Percentiles rank a stretch among this genome's conserved stretches.
Evolutionary conservation across 2,797 vertebrate species (phyloP).

Genomic region (Taenioides sp.): DNA sequence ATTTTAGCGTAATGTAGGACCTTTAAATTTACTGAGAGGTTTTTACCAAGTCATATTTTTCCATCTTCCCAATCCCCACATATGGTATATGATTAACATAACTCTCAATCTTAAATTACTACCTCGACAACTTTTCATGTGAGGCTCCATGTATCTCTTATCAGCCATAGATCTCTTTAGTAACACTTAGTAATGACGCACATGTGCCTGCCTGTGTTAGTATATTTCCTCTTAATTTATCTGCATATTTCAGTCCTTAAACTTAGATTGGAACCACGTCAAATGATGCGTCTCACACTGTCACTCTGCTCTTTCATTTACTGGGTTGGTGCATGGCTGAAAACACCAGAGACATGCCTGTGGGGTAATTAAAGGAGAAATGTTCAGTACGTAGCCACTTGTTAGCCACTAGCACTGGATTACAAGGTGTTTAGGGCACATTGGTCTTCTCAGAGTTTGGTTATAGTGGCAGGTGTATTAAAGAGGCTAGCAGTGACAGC

Average conservation of each 20-base stretch:
- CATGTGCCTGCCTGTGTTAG: conserved; percentile 33
- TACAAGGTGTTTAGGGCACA: conserved; percentile 47
- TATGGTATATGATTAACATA: neutral
- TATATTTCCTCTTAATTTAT: conserved; percentile 59
- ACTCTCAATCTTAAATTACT: neutral
- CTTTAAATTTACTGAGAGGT: too few species aligned
- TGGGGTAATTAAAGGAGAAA: conserved; percentile 72
- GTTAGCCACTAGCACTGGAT: conserved; percentile 49
- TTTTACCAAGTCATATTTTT: neutral
- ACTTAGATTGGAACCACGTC: conserved; percentile 52
- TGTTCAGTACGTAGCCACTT: conserved; percentile 35
- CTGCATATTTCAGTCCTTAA: conserved; percentile 56
- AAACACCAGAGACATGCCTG: conserved; percentile 54
- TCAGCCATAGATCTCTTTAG: conserved; percentile 37
- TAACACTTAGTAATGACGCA: conserved; percentile 47
- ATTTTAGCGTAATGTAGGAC: too few species aligned
- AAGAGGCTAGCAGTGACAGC: conserved; percentile 23
- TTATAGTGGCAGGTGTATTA: conserved; percentile 20
- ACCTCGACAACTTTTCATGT: neutral
- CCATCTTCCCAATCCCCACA: neutral
- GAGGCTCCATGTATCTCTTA: conserved; percentile 6
- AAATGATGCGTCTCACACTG: conserved; percentile 53
- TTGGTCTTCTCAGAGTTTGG: conserved; percentile 23
- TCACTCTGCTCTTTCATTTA: conserved; percentile 69
- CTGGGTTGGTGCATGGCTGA: conserved; percentile 44